Conservation (phyloP, 2,113 vertebrate species). For the Typhlomys cinereus region DNA sequence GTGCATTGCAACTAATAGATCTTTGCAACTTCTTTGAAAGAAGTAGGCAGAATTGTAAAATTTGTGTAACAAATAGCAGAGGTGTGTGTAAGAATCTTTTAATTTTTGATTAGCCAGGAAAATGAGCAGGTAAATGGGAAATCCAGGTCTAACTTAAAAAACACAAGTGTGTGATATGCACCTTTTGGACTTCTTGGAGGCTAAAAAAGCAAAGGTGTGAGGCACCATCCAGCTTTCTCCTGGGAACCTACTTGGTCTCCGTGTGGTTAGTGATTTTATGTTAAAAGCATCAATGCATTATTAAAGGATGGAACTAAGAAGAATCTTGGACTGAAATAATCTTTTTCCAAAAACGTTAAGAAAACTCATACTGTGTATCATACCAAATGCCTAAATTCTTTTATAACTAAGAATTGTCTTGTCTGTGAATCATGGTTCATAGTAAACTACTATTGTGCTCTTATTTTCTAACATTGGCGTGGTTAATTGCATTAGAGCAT, state of each 20-base stretch:
- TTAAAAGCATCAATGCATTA: neutral
- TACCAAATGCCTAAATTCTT: neutral
- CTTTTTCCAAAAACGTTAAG: neutral
- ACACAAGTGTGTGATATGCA: neutral
- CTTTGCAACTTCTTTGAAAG: slow-evolving; percentile 7
- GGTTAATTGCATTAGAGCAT: neutral
- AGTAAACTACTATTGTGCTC: neutral
- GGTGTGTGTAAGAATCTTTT: neutral
- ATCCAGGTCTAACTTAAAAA: slow-evolving; percentile 11
- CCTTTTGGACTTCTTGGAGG: neutral
- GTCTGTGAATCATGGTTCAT: neutral
- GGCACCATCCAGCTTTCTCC: neutral
- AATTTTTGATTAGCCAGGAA: slow-evolving; percentile 1
- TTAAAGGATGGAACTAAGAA: slow-evolving; percentile 38
- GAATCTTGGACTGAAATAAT: neutral
- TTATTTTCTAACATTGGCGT: slow-evolving; percentile 30
- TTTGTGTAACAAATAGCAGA: slow-evolving; percentile 12
- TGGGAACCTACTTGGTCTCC: neutral
- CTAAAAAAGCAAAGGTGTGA: neutral
- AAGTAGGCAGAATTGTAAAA: neutral
- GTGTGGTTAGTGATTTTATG: neutral
- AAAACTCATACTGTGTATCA: neutral
- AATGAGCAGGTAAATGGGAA: neutral
- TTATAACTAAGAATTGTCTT: neutral
- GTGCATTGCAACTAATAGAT: neutral